These are phyloP conservation scores for Labia minor DNA, from an alignment of 2,888 invertebrate species.

Conservation along the genomic window DNA sequence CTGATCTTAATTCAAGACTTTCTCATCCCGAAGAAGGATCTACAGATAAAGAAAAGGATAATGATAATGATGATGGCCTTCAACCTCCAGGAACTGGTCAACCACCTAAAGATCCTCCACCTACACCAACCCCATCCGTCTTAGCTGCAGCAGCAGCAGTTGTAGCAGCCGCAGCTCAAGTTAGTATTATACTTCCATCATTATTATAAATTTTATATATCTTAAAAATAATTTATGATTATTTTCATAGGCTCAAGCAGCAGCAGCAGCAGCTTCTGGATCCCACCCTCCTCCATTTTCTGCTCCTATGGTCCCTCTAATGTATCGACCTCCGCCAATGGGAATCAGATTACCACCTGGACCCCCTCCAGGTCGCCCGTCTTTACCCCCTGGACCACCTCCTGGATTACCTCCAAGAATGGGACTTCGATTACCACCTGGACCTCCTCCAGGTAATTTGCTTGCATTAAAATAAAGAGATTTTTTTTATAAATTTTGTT, in stretches of 20 bases:
- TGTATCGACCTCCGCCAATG: constrained; percentile 44
- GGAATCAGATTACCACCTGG: constrained; percentile 42
- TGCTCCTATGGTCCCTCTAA: constrained; percentile 38
- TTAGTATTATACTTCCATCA: neutral
- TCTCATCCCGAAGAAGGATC: constrained; percentile 29
- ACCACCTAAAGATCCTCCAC: constrained; percentile 20
- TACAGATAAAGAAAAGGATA: constrained; percentile 29
- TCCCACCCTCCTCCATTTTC: constrained; percentile 45
- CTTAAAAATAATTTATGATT: no score
- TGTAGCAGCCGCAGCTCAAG: neutral
- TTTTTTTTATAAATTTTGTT: neutral
- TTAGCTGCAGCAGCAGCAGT: constrained; percentile 13
- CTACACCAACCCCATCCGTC: constrained; percentile 25
- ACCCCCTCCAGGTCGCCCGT: constrained; percentile 45
- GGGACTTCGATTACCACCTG: constrained; percentile 54
- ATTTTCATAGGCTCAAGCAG: constrained; percentile 27
- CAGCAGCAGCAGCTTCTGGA: constrained; percentile 36
- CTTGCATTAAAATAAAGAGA: neutral
- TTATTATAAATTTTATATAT: neutral
- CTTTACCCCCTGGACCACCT: constrained; percentile 33
- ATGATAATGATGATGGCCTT: constrained; percentile 30
- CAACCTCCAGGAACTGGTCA: constrained; percentile 24
- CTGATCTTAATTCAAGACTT: constrained; percentile 47
- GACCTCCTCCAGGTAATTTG: constrained; percentile 47
- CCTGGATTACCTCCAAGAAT: constrained; percentile 46